These are phyloP conservation scores for Psococerastis gibbosa DNA, from an alignment of 2,888 invertebrate species.

Conservation along the genomic window DNA sequence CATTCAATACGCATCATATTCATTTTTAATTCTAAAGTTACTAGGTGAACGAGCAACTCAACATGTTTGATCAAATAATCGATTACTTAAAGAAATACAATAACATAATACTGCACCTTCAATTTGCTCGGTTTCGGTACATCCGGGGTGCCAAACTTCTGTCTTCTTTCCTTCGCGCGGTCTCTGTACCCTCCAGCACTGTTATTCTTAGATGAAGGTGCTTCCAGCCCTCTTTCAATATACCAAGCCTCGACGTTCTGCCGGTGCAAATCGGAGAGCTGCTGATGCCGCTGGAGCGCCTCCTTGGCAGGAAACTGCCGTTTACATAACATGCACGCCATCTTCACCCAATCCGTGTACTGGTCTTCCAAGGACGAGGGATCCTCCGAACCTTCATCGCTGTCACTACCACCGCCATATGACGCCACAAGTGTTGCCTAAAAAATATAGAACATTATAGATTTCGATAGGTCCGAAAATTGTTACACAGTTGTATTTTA, in stretches of 20 bases:
- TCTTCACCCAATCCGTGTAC: conserved; percentile 62
- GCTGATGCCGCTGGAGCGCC: conserved; percentile 73
- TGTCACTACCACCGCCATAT: conserved; percentile 53
- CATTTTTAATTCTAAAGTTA: too few relatives aligned
- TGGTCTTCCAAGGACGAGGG: conserved; percentile 29
- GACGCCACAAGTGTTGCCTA: conserved; percentile 42
- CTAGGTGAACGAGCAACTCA: too few relatives aligned
- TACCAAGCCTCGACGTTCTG: conserved; percentile 50
- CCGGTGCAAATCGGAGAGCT: conserved; percentile 86
- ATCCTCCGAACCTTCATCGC: conserved; percentile 53
- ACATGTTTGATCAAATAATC: too few relatives aligned
- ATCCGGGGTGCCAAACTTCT: conserved; percentile 82
- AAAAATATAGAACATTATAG: too few relatives aligned
- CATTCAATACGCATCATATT: too few relatives aligned
- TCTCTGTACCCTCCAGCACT: conserved; percentile 56
- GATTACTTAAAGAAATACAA: too few relatives aligned
- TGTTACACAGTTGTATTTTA: too few relatives aligned
- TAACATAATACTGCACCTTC: conserved; percentile 32
- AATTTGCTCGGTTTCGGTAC: conserved; percentile 52
- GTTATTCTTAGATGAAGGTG: conserved; percentile 27
- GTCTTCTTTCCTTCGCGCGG: conserved; percentile 83
- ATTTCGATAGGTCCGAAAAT: too few relatives aligned
- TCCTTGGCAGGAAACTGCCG: conserved; percentile 83
- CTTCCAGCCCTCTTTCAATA: conserved; percentile 27
- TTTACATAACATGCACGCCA: conserved; percentile 89